These are phyloP conservation scores for Sussaba pulchella DNA, from an alignment of 2,888 invertebrate species.

Conservation along the genomic window DNA sequence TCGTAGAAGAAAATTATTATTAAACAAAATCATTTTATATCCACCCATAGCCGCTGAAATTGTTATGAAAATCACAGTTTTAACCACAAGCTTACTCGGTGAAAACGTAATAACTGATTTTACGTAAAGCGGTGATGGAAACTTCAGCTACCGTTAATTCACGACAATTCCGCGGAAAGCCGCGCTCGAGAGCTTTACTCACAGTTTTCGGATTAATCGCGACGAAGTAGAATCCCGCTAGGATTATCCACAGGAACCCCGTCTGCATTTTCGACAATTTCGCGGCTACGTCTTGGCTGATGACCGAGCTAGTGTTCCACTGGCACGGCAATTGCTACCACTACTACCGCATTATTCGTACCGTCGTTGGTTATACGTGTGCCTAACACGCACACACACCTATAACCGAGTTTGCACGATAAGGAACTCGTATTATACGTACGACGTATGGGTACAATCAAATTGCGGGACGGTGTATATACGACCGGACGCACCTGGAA, in stretches of 20 bases:
- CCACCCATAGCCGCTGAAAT: no score
- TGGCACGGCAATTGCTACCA: neutral
- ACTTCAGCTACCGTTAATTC: slow-evolving; percentile 10
- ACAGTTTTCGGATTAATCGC: slow-evolving; percentile 27
- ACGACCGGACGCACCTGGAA: neutral
- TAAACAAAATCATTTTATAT: no score
- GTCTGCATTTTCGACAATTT: slow-evolving; percentile 7
- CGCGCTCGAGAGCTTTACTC: slow-evolving; percentile 19
- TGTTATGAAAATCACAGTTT: no score
- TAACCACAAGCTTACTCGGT: slow-evolving; percentile 3
- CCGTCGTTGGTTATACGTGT: no score
- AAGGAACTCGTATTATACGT: slow-evolving; percentile 7
- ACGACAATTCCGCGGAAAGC: neutral
- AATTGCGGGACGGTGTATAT: slow-evolving; percentile 1
- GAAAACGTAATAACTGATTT: slow-evolving; percentile 21
- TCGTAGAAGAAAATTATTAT: no score
- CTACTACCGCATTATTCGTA: neutral
- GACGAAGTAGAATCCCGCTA: slow-evolving; percentile 23
- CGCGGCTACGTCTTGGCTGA: neutral
- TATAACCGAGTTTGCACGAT: slow-evolving; percentile 10
- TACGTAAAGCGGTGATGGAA: slow-evolving; percentile 4
- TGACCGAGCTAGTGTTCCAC: slow-evolving; percentile 6
- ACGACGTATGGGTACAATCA: neutral
- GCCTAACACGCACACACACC: neutral
- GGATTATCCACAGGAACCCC: neutral